Conservation (phyloP, 2,888 invertebrate genomes). For the Zygaena filipendulae region DNA sequence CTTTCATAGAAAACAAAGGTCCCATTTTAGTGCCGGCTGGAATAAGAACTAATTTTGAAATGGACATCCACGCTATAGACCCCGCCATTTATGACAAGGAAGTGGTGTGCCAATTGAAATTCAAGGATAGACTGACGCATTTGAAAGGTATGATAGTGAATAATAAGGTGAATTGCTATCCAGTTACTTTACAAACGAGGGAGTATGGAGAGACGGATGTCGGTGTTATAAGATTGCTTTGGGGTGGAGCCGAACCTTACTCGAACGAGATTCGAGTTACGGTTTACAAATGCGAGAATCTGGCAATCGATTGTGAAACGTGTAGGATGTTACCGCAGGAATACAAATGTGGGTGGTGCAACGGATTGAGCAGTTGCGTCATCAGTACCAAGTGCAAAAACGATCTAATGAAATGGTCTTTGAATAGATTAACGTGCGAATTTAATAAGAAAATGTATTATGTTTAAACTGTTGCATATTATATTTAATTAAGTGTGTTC, state of each 20-base stretch:
- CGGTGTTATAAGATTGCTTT: slow-evolving; percentile 21
- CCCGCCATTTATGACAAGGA: slow-evolving; percentile 25
- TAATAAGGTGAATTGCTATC: slow-evolving; percentile 24
- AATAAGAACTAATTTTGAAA: slow-evolving; percentile 21
- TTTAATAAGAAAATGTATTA: slow-evolving; percentile 19
- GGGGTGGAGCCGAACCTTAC: slow-evolving; percentile 25
- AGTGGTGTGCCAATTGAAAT: slow-evolving; percentile 24
- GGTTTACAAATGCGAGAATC: slow-evolving; percentile 24
- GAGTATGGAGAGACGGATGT: slow-evolving; percentile 13
- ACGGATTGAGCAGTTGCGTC: slow-evolving; percentile 14
- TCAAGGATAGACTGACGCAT: slow-evolving; percentile 19
- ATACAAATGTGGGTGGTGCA: slow-evolving; percentile 20
- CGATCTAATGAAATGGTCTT: slow-evolving; percentile 20
- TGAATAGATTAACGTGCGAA: slow-evolving; percentile 19
- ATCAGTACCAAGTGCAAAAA: slow-evolving; percentile 18
- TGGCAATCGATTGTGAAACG: slow-evolving; percentile 15
- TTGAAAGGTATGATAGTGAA: slow-evolving; percentile 24
- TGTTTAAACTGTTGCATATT: slow-evolving; percentile 7
- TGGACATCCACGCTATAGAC: slow-evolving; percentile 25
- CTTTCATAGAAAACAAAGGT: slow-evolving; percentile 23
- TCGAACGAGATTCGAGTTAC: slow-evolving; percentile 25
- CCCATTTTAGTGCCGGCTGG: slow-evolving; percentile 24
- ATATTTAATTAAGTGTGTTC: too few relatives aligned
- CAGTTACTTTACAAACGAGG: slow-evolving; percentile 17
- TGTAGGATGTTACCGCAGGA: slow-evolving; percentile 14